Evolutionary conservation across 2,113 vertebrate genomes (phyloP), one percentile per base, ranked within the genome.

Genomic region (Arothron firmamentum): DNA sequence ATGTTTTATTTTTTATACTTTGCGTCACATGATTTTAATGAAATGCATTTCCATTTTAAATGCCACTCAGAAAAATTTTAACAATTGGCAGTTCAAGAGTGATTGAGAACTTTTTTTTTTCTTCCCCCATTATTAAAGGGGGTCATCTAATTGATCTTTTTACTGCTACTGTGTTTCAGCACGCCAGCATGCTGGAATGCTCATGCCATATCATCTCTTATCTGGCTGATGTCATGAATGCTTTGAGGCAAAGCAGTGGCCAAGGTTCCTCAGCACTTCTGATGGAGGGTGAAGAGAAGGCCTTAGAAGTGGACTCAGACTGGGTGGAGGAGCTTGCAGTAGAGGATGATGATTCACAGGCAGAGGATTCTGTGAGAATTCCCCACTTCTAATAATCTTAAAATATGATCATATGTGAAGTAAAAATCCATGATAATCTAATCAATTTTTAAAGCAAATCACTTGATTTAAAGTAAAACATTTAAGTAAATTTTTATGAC

Each of bases 281-380:
- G 0, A 90, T 98, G 74, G 97, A 98, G 1, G 96, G 96, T 3
- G 97, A 98, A 72, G 96, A 98, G 64, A 92, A 95, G 28, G 95
- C 93, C 1, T 96, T 98, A 57, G 97, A 99, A 69, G 94, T 98
- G 71, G 97, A 99, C 88, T 99, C 96, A 0, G 97, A 99, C 79
- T 99, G 97, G 97, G 96, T 98, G 58, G 97, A 99, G 54, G 97
- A 99, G 70, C 81, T 99, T 77, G 97, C 94, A 0, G 95, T 97
- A 50, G 97, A 99, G 74, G 97, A 99, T 54, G 97, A 99, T 56
- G 96, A 99, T 71, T 99, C 97, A 0, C 97, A 99, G 79, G 97
- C 96, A 16, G 97, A 99, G 58, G 97, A 99, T 64, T 99, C 97
- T 57, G 97, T 99, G 82, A 89, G 82, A 80, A 55, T 1, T 52